These are phyloP conservation scores for Leptinotarsa texana DNA, from an alignment of 1,140 invertebrate genomes.

Conservation along the genomic window DNA sequence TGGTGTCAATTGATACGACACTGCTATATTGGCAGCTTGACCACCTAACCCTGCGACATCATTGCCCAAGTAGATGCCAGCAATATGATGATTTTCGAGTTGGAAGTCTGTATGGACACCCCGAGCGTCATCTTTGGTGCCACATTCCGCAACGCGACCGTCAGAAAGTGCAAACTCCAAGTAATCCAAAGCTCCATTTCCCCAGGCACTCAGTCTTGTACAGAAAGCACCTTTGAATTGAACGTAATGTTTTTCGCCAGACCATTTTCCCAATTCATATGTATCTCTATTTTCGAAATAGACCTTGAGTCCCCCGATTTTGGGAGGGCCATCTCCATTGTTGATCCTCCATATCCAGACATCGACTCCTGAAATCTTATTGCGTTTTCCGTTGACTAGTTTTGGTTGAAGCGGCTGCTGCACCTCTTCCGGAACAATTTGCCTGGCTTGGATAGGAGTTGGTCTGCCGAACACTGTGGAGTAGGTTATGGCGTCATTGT, in stretches of 20 bases:
- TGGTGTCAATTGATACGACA: constrained; percentile 7
- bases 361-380: neutral
- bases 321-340: neutral
- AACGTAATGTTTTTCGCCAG: neutral
- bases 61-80: neutral
- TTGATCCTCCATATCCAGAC: neutral
- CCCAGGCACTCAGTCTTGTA: too few species aligned
- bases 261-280: too few species aligned
- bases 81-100: constrained; percentile 3
- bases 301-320: too few species aligned
- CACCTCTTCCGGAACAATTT: neutral
- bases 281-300: neutral
- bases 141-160: neutral
- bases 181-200: neutral
- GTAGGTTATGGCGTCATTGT: constrained; percentile 4
- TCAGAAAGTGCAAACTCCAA: constrained; percentile 17
- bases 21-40: constrained; percentile 12
- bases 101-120: neutral
- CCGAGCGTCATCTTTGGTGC: neutral
- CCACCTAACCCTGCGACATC: neutral
- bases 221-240: neutral
- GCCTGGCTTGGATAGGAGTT: neutral
- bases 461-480: neutral
- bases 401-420: neutral
- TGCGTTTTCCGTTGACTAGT: neutral